Conservation (phyloP, 2,113 vertebrate species). For the Balaenoptera acutorostrata region DNA sequence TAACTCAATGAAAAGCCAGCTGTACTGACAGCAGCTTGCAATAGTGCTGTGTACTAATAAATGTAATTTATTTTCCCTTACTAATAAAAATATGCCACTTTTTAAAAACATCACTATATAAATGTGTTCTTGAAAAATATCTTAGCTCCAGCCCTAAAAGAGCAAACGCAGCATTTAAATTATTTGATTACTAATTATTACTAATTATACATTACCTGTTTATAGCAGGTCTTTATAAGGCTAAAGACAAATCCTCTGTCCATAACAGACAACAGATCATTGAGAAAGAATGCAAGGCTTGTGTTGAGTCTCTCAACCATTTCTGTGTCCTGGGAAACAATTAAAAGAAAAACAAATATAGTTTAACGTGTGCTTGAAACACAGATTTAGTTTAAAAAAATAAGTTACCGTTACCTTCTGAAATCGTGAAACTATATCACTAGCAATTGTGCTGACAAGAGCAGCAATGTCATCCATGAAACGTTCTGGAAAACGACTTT, state of each 20-base stretch:
- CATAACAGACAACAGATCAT: constrained; percentile 97
- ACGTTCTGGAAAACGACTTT: constrained; percentile 96
- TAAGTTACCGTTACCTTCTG: constrained; percentile 90
- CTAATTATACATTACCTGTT: constrained; percentile 87
- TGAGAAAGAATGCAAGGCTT: constrained; percentile 97
- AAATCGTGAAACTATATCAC: constrained; percentile 95
- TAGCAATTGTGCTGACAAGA: constrained; percentile 95
- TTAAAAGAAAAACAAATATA: not conserved
- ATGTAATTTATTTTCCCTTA: not conserved
- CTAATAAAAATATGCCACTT: not conserved
- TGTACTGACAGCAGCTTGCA: not conserved
- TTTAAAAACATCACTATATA: not conserved
- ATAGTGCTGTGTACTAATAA: not conserved
- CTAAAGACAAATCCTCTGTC: constrained; percentile 96
- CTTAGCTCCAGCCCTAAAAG: not conserved
- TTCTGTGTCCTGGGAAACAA: constrained; percentile 89
- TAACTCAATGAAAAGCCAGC: not conserved
- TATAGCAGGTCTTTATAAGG: constrained; percentile 94
- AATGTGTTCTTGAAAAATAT: not conserved
- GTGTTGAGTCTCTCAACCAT: constrained; percentile 97
- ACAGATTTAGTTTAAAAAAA: not conserved
- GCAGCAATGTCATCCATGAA: constrained; percentile 98
- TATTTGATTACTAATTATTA: not conserved
- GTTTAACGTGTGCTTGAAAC: not conserved
- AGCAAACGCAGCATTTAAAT: not conserved